These are phyloP conservation scores for Drosophila algonquin DNA, from an alignment of 2,888 invertebrate species.

Conservation along the genomic window DNA sequence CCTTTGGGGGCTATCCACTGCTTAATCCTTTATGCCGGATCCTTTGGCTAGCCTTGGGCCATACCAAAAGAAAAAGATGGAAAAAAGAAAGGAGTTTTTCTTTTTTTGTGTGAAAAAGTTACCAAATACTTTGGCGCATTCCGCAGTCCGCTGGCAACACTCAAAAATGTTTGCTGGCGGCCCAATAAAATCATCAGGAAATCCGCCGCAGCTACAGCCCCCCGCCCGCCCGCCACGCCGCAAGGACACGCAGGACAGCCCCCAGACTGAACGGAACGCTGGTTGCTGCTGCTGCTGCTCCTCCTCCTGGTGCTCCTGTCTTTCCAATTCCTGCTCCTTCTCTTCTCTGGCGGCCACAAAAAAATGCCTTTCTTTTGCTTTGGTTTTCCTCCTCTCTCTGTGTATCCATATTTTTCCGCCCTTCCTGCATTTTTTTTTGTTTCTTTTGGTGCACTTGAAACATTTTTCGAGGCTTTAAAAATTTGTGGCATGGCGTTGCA, in stretches of 20 bases:
- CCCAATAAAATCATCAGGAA: constrained; percentile 80
- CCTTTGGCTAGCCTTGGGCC: constrained; percentile 42
- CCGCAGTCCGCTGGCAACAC: constrained; percentile 78
- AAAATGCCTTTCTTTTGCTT: constrained; percentile 68
- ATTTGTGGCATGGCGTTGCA: neutral
- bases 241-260: constrained; percentile 49
- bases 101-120: constrained; percentile 53
- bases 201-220: constrained; percentile 60
- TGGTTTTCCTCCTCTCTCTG: constrained; percentile 25
- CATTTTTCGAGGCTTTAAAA: constrained; percentile 64
- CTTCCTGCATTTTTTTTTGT: constrained; percentile 20
- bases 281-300: neutral
- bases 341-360: constrained; percentile 40
- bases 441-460: constrained; percentile 63
- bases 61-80: constrained; percentile 35
- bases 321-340: constrained; percentile 68
- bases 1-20: constrained; percentile 66
- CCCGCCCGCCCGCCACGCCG: neutral
- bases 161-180: constrained; percentile 79
- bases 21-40: constrained; percentile 75
- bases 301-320: constrained; percentile 43
- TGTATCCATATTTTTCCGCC: constrained; percentile 27
- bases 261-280: constrained; percentile 41
- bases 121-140: constrained; percentile 75
- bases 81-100: constrained; percentile 16